Base-by-base conservation (phyloP, 2,888 invertebrate genomes). In the Physocephala rufipes region DNA sequence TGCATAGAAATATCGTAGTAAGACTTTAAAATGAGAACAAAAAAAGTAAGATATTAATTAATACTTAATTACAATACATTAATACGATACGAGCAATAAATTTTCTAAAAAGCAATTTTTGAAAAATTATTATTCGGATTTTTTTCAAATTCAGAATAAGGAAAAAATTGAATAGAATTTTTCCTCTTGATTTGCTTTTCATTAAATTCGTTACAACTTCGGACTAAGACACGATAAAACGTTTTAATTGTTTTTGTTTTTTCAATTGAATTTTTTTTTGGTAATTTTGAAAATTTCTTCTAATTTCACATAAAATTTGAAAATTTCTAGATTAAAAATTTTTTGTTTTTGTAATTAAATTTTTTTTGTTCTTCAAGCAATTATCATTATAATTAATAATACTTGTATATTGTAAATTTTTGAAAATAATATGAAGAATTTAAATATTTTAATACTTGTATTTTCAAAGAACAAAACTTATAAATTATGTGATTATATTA, bases 191-290 rank as follows among this genome's bases (percentile, higher is more conserved):
- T 68, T 68, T 62, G 68, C 68, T 68, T 62, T 49, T 62, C 62
- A 51, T 62, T 68, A 68, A 68, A 85, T 85, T 85, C 85, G 85
- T 84, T 85, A 84, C 82, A 83, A 85, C 85, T 84, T 83, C 84
- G 85, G 85, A 85, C 85, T 85, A 85, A 85, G 85, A 85, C 85
- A 85, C 85, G 85, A 84, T 83, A 84, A 85, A 83, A 83, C 19
- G 15, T 63, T 47, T 69, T 43, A 70, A 62, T 28, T 68, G 26
- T 66, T 70, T 72, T 49, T 68, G n/a, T 15, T 47, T 70, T 21
- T 53, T 62, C 45, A 12, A 45, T 15, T 45, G 2, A 59, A 65
- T 65, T 2, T 65, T 16, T 21, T 70, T 26, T 30, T 59, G 36
- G 36, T 36, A 36, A 36, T 36, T 36, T 36, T 36, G 9, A 36